phyloP scores from a whole-genome alignment of 1,140 invertebrate genomes.

The Diabrotica virgifera region DNA sequence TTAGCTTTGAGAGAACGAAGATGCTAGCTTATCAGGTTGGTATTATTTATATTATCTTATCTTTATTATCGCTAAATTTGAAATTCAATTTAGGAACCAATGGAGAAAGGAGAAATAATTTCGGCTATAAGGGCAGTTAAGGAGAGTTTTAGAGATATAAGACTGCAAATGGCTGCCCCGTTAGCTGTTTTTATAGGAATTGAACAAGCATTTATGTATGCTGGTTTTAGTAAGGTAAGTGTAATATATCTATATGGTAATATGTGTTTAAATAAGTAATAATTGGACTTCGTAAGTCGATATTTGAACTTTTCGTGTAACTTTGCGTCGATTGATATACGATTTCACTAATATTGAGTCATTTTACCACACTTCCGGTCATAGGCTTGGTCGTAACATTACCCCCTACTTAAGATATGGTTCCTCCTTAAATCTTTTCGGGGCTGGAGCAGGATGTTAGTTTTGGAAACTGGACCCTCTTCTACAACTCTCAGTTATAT shows the following conservation, averaged over 20 bases:
- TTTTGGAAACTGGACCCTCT: no score
- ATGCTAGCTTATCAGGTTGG: constrained; percentile 29
- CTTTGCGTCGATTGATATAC: no score
- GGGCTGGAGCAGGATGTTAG: no score
- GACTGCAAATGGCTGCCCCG: constrained; percentile 60
- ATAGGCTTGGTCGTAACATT: no score
- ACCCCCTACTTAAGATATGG: no score
- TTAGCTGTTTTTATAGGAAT: constrained; percentile 68
- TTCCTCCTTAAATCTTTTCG: no score
- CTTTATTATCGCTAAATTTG: no score
- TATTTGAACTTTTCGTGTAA: no score
- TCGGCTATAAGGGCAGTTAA: constrained; percentile 49
- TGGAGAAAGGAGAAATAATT: constrained; percentile 48
- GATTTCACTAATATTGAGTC: no score
- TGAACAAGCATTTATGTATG: constrained; percentile 71
- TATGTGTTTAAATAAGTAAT: neutral
- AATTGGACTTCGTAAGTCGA: no score
- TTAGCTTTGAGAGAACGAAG: constrained; percentile 53
- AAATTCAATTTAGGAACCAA: constrained; percentile 37
- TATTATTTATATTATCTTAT: neutral
- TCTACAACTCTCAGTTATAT: no score
- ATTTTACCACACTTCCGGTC: no score
- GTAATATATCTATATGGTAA: neutral
- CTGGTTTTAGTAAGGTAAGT: constrained; percentile 66
- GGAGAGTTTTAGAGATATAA: constrained; percentile 51